Conservation (phyloP, 35 echinoderm and acorn worm genomes). For the Heliocidaris tuberculata region DNA sequence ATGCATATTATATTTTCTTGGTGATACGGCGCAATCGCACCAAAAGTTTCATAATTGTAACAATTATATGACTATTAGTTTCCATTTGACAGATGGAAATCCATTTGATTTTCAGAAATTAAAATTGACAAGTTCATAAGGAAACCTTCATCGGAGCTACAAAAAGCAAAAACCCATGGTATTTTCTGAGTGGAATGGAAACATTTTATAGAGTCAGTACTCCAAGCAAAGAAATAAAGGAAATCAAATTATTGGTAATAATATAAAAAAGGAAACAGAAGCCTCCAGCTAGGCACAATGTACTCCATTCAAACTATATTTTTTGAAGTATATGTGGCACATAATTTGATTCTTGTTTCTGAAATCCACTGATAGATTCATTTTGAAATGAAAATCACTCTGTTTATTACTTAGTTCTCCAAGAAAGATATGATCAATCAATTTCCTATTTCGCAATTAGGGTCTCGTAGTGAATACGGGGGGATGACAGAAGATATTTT, state of each 20-base stretch:
- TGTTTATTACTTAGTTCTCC: neutral
- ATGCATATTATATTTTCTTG: neutral
- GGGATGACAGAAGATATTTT: slow-evolving; percentile 34
- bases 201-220: neutral
- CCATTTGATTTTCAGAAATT: slow-evolving; percentile 37
- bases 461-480: neutral
- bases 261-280: neutral
- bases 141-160: neutral
- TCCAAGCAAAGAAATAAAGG: neutral
- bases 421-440: slow-evolving; percentile 39
- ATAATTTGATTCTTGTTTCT: slow-evolving; percentile 48
- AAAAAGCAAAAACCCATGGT: neutral
- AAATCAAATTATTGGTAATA: slow-evolving; percentile 42
- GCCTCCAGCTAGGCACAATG: neutral
- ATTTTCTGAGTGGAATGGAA: neutral
- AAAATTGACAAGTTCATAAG: slow-evolving; percentile 38
- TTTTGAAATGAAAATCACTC: slow-evolving; percentile 43
- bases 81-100: neutral
- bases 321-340: slow-evolving; percentile 12
- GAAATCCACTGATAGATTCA: slow-evolving; percentile 30
- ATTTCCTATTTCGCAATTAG: slow-evolving; percentile 47
- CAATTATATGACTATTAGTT: slow-evolving; percentile 39
- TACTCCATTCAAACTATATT: slow-evolving; percentile 1
- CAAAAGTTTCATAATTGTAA: slow-evolving; percentile 32
- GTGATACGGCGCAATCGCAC: slow-evolving; percentile 17